phyloP scores from a whole-genome alignment of 2,797 vertebrate species.

The Catostomus latipinnis region DNA sequence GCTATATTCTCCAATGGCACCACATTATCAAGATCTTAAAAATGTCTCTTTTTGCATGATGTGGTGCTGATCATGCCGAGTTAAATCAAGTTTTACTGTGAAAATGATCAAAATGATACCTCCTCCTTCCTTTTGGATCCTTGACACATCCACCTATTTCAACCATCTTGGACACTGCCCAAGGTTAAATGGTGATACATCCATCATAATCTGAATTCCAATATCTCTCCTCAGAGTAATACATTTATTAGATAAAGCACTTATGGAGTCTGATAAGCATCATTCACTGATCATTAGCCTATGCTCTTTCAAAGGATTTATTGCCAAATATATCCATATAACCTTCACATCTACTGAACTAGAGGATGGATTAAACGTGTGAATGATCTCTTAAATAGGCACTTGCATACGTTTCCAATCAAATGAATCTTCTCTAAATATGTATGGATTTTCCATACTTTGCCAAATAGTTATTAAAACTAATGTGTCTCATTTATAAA shows the following conservation, averaged over 20 bases:
- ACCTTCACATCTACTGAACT: constrained; percentile 71
- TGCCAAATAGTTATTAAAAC: constrained; percentile 75
- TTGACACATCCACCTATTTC: constrained; percentile 22
- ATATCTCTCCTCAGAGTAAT: constrained; percentile 73
- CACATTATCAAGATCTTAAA: not conserved
- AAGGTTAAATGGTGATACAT: constrained; percentile 85
- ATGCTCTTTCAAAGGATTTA: constrained; percentile 75
- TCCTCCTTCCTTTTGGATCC: constrained; percentile 13
- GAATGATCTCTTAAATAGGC: constrained; percentile 66
- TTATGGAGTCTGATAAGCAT: constrained; percentile 80
- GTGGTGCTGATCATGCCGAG: constrained; percentile 10
- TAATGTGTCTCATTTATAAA: constrained; percentile 74
- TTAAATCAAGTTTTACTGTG: constrained; percentile 19
- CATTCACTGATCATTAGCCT: constrained; percentile 77
- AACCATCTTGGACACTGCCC: constrained; percentile 74
- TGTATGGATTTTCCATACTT: constrained; percentile 74
- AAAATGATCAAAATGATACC: constrained; percentile 32
- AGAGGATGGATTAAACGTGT: constrained; percentile 68
- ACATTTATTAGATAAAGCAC: constrained; percentile 81
- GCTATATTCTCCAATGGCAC: no score
- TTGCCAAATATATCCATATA: constrained; percentile 72
- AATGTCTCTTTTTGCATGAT: not conserved
- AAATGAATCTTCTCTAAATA: constrained; percentile 71
- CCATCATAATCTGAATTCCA: constrained; percentile 73
- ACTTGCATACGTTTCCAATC: constrained; percentile 64